Evolutionary conservation across 2,113 vertebrate species (phyloP).

Genomic region (Pituophis catenifer): DNA sequence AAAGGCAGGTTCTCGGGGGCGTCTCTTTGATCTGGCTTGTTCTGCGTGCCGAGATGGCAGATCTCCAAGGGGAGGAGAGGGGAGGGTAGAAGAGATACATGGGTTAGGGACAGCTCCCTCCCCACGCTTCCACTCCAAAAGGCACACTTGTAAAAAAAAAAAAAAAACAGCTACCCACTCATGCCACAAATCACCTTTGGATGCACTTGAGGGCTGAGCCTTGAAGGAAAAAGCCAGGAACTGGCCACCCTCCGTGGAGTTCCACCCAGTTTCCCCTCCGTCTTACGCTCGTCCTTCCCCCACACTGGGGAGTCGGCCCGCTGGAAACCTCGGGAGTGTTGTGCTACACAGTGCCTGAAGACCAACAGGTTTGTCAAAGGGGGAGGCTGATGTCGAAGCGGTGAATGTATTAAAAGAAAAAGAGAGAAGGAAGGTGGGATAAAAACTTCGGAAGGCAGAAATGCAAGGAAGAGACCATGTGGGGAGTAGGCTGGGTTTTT

Average conservation of each 20-base stretch:
- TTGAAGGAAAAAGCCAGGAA: neutral
- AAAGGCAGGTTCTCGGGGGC: neutral
- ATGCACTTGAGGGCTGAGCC: neutral
- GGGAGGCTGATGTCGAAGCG: neutral
- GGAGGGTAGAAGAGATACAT: neutral
- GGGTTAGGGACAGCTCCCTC: neutral
- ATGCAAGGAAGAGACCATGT: neutral
- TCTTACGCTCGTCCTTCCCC: neutral
- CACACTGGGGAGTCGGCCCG: neutral
- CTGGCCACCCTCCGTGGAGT: neutral
- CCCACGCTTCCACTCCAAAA: neutral
- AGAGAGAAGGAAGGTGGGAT: neutral
- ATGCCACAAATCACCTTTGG: neutral
- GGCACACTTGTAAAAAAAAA: neutral
- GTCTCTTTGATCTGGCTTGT: neutral
- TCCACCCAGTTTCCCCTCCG: neutral
- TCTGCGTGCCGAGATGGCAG: neutral
- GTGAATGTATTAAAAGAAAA: neutral
- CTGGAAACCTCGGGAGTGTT: neutral
- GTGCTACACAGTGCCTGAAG: neutral
- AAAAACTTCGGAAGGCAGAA: neutral
- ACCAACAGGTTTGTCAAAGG: neutral
- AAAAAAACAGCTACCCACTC: neutral
- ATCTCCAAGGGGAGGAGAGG: neutral
- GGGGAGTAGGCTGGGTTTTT: neutral